A percentile compares a stretch with the other conserved stretches of the same genome.
Evolutionary conservation across 2,113 vertebrate species (phyloP).

Genomic region (Triplophysa tibetana): DNA sequence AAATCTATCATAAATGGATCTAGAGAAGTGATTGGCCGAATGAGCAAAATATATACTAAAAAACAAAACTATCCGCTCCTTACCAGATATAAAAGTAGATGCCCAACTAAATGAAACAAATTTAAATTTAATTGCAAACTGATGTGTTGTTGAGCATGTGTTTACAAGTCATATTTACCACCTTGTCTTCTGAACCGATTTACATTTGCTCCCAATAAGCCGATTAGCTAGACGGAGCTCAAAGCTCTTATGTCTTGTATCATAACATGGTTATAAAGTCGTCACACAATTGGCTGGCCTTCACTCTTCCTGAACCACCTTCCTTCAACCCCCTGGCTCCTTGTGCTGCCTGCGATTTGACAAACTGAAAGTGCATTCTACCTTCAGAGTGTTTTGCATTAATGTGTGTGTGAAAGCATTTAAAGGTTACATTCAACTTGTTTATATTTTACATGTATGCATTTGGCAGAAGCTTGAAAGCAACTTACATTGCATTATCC

Average conservation of each 20-base stretch:
- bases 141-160: not conserved
- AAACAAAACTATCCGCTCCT: too few species aligned
- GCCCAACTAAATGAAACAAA: not conserved
- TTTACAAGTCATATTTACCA: constrained; percentile 37
- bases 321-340: not conserved
- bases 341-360: not conserved
- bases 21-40: too few species aligned
- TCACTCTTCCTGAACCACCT: not conserved
- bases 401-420: not conserved
- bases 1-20: too few species aligned
- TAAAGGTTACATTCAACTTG: constrained; percentile 13
- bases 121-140: not conserved
- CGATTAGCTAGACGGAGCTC: constrained; percentile 22
- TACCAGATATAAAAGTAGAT: too few species aligned
- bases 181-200: constrained; percentile 31
- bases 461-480: too few species aligned
- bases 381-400: constrained; percentile 13
- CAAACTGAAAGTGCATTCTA: constrained; percentile 24
- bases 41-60: too few species aligned
- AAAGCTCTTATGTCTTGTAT: constrained; percentile 21
- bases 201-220: constrained; percentile 41
- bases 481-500: too few species aligned
- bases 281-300: constrained; percentile 18
- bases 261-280: constrained; percentile 27
- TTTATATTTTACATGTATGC: not conserved